A percentile compares a stretch with the other conserved stretches of the same genome.
Conservation (phyloP, 2,797 vertebrate species). For the Typhlichthys subterraneus region DNA sequence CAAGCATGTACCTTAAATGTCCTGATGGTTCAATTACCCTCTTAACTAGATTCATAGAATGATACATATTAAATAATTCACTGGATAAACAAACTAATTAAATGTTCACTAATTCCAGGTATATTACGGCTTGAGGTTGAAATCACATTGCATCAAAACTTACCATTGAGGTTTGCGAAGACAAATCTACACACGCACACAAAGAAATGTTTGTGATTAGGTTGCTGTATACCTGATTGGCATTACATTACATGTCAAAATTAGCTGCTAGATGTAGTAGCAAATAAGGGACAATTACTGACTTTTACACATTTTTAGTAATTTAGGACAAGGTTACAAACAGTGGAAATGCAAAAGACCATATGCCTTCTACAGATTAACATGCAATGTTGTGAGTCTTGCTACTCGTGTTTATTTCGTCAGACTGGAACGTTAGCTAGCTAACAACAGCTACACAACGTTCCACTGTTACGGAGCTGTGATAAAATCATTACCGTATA, state of each 20-base stretch:
- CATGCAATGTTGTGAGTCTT: slow-evolving; percentile 21
- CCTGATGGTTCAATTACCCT: background rate
- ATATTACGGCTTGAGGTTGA: too few relatives aligned
- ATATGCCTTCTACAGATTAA: slow-evolving; percentile 24
- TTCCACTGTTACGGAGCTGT: background rate
- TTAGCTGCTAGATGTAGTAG: background rate
- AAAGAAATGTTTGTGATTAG: background rate
- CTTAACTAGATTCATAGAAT: background rate
- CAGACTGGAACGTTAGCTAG: slow-evolving; percentile 49
- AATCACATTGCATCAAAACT: too few relatives aligned
- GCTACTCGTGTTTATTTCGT: slow-evolving; percentile 50
- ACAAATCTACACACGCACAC: background rate
- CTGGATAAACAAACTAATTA: too few relatives aligned
- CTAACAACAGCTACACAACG: slow-evolving; percentile 40
- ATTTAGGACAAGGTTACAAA: background rate
- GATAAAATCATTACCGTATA: background rate
- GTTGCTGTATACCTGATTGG: background rate
- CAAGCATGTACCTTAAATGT: background rate
- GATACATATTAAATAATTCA: too few relatives aligned
- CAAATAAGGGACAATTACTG: background rate
- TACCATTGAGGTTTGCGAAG: background rate
- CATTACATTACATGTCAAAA: background rate
- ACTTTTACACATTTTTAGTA: background rate
- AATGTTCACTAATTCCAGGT: too few relatives aligned
- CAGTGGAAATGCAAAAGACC: background rate